phyloP scores from a whole-genome alignment of 2,113 vertebrate genomes.

The Mastomys coucha region DNA sequence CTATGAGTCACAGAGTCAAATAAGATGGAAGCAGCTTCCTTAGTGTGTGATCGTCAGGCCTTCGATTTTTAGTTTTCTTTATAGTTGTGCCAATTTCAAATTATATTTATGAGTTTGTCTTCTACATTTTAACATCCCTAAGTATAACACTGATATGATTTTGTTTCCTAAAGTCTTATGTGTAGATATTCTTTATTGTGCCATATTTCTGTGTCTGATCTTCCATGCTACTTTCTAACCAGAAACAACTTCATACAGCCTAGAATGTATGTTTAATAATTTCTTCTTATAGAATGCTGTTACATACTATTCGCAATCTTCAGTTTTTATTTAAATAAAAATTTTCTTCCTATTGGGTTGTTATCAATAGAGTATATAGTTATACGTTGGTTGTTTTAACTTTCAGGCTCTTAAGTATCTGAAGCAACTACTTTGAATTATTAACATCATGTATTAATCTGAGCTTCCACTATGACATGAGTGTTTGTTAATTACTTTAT shows the following conservation, averaged over 20 bases:
- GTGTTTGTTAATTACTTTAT: not conserved
- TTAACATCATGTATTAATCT: not conserved
- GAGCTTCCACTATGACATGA: not conserved
- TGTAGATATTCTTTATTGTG: not conserved
- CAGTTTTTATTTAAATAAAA: not conserved
- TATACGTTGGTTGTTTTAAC: constrained; percentile 1
- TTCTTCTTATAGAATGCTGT: not conserved
- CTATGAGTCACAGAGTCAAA: not conserved
- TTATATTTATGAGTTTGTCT: not conserved
- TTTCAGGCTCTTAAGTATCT: not conserved
- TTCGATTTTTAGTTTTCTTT: not conserved
- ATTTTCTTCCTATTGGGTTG: not conserved
- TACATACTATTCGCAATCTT: not conserved
- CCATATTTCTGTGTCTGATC: not conserved
- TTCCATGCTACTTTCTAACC: not conserved
- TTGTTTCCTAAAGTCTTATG: not conserved
- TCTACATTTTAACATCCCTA: not conserved
- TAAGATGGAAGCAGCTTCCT: not conserved
- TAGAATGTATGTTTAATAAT: not conserved
- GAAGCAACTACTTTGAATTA: not conserved
- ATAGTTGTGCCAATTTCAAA: not conserved
- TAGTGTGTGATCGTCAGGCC: not conserved
- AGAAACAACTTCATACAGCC: not conserved
- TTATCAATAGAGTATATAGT: not conserved
- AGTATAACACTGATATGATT: not conserved